Percentiles rank a stretch among this genome's conserved stretches.
phyloP scores from a whole-genome alignment of 2,113 vertebrate species.

The Odobenus rosmarus region DNA sequence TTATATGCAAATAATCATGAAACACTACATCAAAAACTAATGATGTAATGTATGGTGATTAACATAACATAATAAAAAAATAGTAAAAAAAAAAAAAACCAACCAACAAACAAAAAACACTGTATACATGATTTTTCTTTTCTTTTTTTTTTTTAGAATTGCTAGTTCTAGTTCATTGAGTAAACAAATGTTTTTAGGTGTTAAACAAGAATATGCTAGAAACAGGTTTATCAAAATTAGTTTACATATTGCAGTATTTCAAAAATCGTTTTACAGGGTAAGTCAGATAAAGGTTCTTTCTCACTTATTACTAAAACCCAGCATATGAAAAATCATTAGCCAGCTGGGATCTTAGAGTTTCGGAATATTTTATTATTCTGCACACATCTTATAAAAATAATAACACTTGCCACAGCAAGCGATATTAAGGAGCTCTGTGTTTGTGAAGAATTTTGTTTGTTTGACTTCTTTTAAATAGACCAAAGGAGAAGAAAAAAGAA shows the following conservation, averaged over 20 bases:
- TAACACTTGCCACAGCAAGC: background rate
- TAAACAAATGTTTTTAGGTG: background rate
- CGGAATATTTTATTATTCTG: constrained; percentile 16
- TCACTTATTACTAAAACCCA: background rate
- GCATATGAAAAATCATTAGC: background rate
- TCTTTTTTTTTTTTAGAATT: constrained; percentile 30
- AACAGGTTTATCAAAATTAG: constrained; percentile 11
- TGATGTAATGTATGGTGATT: too few relatives aligned
- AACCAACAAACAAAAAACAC: background rate
- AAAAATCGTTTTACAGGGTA: background rate
- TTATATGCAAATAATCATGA: too few relatives aligned
- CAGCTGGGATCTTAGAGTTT: background rate
- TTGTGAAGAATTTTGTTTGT: background rate
- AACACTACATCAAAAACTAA: too few relatives aligned
- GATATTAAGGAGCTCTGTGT: background rate
- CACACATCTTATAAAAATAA: background rate
- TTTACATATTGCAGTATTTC: background rate
- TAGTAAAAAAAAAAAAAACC: background rate
- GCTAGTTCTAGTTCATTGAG: background rate
- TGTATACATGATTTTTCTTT: background rate
- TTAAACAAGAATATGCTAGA: background rate
- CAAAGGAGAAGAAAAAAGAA: background rate
- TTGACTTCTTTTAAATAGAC: constrained; percentile 15
- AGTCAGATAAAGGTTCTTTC: background rate
- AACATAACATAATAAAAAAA: too few relatives aligned